phyloP scores from a whole-genome alignment of 2,888 invertebrate genomes.

The Cataglyphis cursor region DNA sequence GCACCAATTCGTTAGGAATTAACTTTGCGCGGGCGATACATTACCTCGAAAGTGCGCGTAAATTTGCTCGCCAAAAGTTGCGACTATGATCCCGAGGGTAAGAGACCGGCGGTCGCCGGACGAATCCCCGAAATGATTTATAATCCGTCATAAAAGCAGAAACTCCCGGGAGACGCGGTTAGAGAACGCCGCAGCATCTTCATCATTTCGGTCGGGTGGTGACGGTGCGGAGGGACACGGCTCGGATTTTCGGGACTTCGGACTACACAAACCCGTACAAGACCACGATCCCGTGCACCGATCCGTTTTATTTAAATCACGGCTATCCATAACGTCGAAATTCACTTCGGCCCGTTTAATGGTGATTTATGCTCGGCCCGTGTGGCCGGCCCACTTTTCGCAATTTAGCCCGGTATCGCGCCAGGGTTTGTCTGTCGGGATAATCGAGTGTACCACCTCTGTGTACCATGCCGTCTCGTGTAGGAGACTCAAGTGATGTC shows the following conservation, averaged over 20 bases:
- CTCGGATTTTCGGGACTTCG: constrained; percentile 59
- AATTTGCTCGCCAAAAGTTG: constrained; percentile 69
- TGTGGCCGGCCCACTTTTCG: constrained; percentile 67
- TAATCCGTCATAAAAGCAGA: constrained; percentile 69
- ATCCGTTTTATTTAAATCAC: constrained; percentile 78
- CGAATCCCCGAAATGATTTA: constrained; percentile 72
- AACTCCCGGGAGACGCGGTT: constrained; percentile 68
- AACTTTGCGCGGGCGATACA: constrained; percentile 61
- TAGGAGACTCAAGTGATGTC: constrained; percentile 18
- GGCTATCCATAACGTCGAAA: constrained; percentile 73
- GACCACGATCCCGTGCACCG: constrained; percentile 62
- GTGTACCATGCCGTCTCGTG: constrained; percentile 6
- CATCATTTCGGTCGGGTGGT: constrained; percentile 65
- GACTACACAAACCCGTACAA: constrained; percentile 43
- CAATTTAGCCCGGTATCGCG: constrained; percentile 58
- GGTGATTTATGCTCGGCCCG: constrained; percentile 76
- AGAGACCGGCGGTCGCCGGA: constrained; percentile 57
- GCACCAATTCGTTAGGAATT: constrained; percentile 62
- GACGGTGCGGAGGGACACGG: constrained; percentile 2
- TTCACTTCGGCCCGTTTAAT: constrained; percentile 71
- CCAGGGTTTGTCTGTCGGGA: constrained; percentile 48
- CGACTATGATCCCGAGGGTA: constrained; percentile 58
- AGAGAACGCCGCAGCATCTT: constrained; percentile 70
- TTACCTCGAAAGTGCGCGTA: constrained; percentile 65
- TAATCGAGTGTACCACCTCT: constrained; percentile 34